These are phyloP conservation scores for Erethizon dorsatum DNA, from an alignment of 2,797 vertebrate genomes.

Conservation along the genomic window DNA sequence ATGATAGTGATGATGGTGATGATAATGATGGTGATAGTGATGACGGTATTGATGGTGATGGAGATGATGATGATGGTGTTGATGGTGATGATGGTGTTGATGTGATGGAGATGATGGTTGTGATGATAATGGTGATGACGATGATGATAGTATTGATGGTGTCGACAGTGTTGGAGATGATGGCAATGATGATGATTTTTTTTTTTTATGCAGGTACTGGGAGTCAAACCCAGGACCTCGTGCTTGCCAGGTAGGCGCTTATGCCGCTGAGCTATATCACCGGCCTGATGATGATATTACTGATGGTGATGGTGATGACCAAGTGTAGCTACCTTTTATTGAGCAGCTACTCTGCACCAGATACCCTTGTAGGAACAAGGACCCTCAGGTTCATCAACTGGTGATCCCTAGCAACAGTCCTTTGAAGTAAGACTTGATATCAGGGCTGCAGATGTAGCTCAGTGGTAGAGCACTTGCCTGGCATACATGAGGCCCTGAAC, in stretches of 20 bases:
- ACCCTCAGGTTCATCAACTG: accelerated
- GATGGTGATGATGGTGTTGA: accelerated
- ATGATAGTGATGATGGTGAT: too few species aligned
- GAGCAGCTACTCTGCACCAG: not conserved
- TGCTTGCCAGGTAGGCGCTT: too few species aligned
- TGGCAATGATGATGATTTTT: too few species aligned
- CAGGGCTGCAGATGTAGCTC: not conserved
- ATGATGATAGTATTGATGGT: too few species aligned
- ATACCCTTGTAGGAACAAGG: not conserved
- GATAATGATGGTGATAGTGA: accelerated
- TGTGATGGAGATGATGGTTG: too few species aligned
- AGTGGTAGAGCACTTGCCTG: not conserved
- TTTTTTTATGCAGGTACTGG: too few species aligned
- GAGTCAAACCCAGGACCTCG: too few species aligned
- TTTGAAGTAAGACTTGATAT: not conserved
- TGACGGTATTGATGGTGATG: too few species aligned
- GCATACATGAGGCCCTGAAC: not conserved
- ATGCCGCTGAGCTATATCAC: too few species aligned
- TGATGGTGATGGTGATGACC: not conserved
- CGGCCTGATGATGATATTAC: not conserved
- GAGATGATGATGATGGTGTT: too few species aligned
- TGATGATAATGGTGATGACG: too few species aligned
- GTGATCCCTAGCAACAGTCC: not conserved
- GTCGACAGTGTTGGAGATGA: too few species aligned
- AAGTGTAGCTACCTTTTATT: not conserved